These are phyloP conservation scores for Aplysina aerophoba DNA, from an alignment of 37 sponge, comb jelly and placozoan species.

Conservation along the genomic window DNA sequence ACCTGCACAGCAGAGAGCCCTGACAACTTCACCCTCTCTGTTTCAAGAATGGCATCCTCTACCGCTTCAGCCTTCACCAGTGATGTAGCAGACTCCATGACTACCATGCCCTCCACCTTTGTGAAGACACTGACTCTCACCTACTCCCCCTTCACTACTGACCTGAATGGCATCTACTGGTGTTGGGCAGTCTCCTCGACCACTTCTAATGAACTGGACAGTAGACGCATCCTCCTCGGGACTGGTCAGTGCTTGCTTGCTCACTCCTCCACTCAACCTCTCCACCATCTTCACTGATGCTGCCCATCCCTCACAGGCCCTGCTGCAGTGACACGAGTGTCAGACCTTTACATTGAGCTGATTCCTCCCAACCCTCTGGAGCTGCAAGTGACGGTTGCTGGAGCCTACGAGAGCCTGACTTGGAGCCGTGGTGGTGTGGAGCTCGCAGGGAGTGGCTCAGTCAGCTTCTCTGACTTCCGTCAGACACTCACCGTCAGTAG, in stretches of 20 bases:
- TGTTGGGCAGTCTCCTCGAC: background rate
- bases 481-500: background rate
- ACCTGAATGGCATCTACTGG: background rate
- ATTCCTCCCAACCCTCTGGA: conserved; percentile 2
- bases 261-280: too few species aligned
- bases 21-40: background rate
- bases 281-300: background rate
- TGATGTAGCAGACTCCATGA: too few species aligned
- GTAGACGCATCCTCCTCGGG: background rate
- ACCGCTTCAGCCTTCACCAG: background rate
- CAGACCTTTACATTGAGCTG: conserved; percentile 20
- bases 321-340: background rate
- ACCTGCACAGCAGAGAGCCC: background rate
- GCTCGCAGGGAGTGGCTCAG: background rate
- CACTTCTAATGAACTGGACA: background rate
- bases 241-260: background rate
- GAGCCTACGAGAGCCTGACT: conserved; percentile 11
- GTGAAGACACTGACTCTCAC: background rate
- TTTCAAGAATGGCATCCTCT: background rate
- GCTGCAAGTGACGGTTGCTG: conserved; percentile 9
- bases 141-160: background rate
- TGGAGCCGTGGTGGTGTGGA: conserved; percentile 12
- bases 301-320: conserved; percentile 5
- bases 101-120: background rate
- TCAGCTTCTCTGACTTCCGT: conserved; percentile 16